Base-by-base conservation (phyloP, 92 coral and sea anemone species). In the Meandrina meandrites region DNA sequence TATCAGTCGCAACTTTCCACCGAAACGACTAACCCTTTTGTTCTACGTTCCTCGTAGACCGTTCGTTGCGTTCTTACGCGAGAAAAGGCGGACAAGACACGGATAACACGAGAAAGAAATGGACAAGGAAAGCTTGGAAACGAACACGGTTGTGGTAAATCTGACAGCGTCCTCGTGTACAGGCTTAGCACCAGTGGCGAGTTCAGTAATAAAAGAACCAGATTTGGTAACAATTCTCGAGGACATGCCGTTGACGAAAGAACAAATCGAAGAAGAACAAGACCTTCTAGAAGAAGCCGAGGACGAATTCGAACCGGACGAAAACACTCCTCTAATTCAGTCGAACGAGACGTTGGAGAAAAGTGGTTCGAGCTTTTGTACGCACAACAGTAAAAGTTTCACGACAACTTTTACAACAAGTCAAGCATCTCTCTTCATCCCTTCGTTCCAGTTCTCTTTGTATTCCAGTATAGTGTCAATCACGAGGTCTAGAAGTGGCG, bases 361-460 rank as follows among this genome's bases (percentile, higher is more conserved):
- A 36, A 86, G 89, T 71, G 89, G 73, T 30, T 79, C 89, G 1
- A 86, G 89, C 47, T 86, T 79, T 68, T 9, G 50, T 62, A 79
- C 89, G n/a, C 89, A 86, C 72, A 86, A 79, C 73, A 86, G 89
- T 54, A 83, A 80, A 22, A 90, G 93, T 47, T 87, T 92, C 32
- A 90, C 91, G 2, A 87, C 94, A 6, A 82, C 89, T 35, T 91
- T 91, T 34, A 84, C 94, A 13, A 87, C 94, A 34, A 95, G 98
- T 45, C 98, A 95, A 67, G 96, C 98, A 8, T 95, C 98, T 5
- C 80, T 95, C n/a, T 85, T 95, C 72, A 95, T 95, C 76, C 98
- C 98, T 28, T 95, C 98, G 31, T 89, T 95, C 53, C 98, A 95
- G 87, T 93, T 95, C 81, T 95, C 98, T 77, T 83, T 93, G 37